Evolutionary conservation across 1,140 invertebrate species (phyloP), one percentile per base, ranked within the genome.

Genomic region (Ips typographus): DNA sequence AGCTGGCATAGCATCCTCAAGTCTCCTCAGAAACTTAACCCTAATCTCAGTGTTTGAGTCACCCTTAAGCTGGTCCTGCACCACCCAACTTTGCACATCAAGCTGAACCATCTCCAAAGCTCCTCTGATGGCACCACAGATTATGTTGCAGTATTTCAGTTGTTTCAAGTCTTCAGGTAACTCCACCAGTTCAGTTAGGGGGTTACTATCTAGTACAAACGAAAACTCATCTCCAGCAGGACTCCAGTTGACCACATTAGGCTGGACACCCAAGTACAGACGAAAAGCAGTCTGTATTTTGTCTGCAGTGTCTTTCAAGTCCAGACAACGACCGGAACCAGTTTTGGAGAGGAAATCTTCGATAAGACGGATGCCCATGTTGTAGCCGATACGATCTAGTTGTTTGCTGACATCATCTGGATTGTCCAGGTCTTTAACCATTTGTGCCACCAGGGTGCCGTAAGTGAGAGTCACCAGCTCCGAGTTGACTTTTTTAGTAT

Each of bases 151-250:
- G 80, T 99, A 99, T 77, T 95, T 94, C 1, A 99, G 84, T 75
- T 88, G 88, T 77, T 89, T 91, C 56, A 93, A 84, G 78, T 97
- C 95, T 4, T 95, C 94, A 3, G 98, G 98, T 73, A 99, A 85
- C 83, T 99, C 98, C 2, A 98, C 96, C 87, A 98, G 98, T 81
- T 99, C 98, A n/a, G 93, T 95, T 8, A 99, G 80, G 0, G 98
- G 97, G 84, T 98, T 99, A 42, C 90, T 87, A 72, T 99, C 97
- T 79, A 99, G 91, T 1, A 95, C 88, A 2, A 99, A 83, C 0
- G 96, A 98, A 84, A 99, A 99, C 83, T 99, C 97, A 83, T 99
- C 96, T 2, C 92, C 94, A 4, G 92, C 87, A 57, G 92, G 85
- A 75, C 91, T 97, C 96, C 96, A 98, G 77, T 96, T 97, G 0